phyloP scores from a whole-genome alignment of 2,888 invertebrate genomes.

The Norana najaformis region DNA sequence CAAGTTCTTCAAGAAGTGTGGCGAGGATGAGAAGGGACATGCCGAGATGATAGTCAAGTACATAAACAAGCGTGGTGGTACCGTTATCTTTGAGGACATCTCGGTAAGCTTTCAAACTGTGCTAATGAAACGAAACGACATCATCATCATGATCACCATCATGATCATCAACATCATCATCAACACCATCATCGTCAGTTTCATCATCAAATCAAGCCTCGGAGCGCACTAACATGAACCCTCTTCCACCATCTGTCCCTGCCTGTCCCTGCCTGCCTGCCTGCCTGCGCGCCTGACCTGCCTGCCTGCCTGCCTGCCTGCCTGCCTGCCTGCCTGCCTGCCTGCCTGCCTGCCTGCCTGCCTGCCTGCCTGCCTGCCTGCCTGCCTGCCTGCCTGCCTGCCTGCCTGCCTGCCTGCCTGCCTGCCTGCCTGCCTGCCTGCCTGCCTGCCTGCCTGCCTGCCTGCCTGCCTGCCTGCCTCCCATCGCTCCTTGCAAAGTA shows the following conservation, averaged over 20 bases:
- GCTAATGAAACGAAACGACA: too few relatives aligned
- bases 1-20: conserved; percentile 75
- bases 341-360: conserved; percentile 17
- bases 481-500: too few relatives aligned
- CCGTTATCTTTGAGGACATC: conserved; percentile 71
- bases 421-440: background rate
- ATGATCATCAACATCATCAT: too few relatives aligned
- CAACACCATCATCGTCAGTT: too few relatives aligned
- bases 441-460: conserved; percentile 18
- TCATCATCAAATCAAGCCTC: too few relatives aligned
- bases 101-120: conserved; percentile 59
- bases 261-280: background rate
- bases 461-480: background rate
- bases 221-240: too few relatives aligned
- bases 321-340: background rate
- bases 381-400: background rate
- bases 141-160: too few relatives aligned
- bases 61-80: conserved; percentile 77
- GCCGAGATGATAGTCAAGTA: conserved; percentile 70
- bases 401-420: too few relatives aligned
- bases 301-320: background rate
- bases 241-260: background rate
- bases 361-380: background rate
- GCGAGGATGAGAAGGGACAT: conserved; percentile 81
- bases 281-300: background rate